Percentiles rank a stretch among this genome's conserved stretches.
Evolutionary conservation across 2,888 invertebrate species (phyloP).

Genomic region (Prostheceraeus crozeri): DNA sequence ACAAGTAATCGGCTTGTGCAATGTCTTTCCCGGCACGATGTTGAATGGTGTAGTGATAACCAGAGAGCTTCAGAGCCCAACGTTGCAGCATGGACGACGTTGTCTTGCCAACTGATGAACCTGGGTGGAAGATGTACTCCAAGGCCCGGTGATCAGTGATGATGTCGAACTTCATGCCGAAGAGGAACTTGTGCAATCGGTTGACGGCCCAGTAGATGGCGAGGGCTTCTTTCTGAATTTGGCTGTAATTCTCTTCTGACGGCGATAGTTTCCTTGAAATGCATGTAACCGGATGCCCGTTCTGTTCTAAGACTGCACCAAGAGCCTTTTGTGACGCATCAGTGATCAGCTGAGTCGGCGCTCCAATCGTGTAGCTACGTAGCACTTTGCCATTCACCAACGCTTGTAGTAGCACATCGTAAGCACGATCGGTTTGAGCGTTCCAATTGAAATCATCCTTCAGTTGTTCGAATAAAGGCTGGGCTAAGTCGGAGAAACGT

Average conservation of each 20-base stretch:
- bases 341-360: neutral
- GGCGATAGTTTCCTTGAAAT: neutral
- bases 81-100: constrained; percentile 18
- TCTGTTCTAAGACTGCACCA: constrained; percentile 27
- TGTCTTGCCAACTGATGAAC: neutral
- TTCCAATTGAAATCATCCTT: neutral
- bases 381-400: constrained; percentile 2
- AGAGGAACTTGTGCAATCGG: constrained; percentile 15
- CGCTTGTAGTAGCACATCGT: constrained; percentile 10
- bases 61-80: constrained; percentile 22
- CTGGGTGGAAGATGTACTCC: neutral
- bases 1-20: constrained; percentile 19
- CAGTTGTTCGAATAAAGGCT: constrained; percentile 13
- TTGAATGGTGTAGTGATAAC: constrained; percentile 3
- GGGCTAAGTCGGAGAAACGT: neutral
- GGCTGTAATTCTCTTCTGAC: constrained; percentile 1
- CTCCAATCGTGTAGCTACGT: neutral
- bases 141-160: constrained; percentile 19
- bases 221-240: constrained; percentile 20
- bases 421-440: neutral
- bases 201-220: constrained; percentile 28
- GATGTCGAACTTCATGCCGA: constrained; percentile 3
- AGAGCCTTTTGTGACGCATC: constrained; percentile 9
- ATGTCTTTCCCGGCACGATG: constrained; percentile 19
- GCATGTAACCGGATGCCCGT: constrained; percentile 20